These are phyloP conservation scores for Ophthalmolycus amberensis DNA, from an alignment of 2,113 vertebrate genomes.

Conservation along the genomic window DNA sequence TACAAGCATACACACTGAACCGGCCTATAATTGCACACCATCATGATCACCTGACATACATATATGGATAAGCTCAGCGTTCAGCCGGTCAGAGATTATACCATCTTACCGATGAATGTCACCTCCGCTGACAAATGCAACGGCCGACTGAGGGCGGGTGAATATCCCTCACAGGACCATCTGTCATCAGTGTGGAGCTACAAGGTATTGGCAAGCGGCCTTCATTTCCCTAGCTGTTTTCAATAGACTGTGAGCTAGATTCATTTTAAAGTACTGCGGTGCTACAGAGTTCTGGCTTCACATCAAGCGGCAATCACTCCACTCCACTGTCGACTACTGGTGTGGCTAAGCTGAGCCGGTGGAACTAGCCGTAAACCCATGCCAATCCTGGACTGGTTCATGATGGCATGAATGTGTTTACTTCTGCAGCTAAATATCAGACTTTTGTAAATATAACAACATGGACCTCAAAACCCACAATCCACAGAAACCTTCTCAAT, in stretches of 20 bases:
- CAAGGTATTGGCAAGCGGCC: conserved; percentile 65
- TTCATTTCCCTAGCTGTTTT: conserved; percentile 64
- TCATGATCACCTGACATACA: conserved; percentile 5
- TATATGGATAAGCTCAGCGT: conserved; percentile 15
- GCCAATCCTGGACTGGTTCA: conserved; percentile 48
- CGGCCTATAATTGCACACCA: background rate
- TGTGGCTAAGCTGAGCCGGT: conserved; percentile 53
- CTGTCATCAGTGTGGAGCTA: conserved; percentile 48
- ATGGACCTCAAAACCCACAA: conserved; percentile 70
- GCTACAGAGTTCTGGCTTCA: conserved; percentile 69
- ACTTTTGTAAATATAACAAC: conserved; percentile 72
- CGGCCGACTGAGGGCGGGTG: conserved; percentile 14
- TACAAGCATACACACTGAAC: background rate
- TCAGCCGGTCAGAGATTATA: conserved; percentile 11
- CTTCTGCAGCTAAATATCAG: conserved; percentile 66
- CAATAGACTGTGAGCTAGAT: conserved; percentile 61
- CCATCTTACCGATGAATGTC: conserved; percentile 28
- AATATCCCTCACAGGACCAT: conserved; percentile 40
- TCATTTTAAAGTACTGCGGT: conserved; percentile 56
- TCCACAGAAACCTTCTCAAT: conserved; percentile 73
- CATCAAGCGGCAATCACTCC: conserved; percentile 57
- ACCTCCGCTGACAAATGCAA: conserved; percentile 36
- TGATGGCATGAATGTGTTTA: conserved; percentile 65
- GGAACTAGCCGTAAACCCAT: conserved; percentile 51
- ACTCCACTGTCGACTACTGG: conserved; percentile 49